These are phyloP conservation scores for Troides oblongomaculatus DNA, from an alignment of 2,888 invertebrate genomes.

Conservation along the genomic window DNA sequence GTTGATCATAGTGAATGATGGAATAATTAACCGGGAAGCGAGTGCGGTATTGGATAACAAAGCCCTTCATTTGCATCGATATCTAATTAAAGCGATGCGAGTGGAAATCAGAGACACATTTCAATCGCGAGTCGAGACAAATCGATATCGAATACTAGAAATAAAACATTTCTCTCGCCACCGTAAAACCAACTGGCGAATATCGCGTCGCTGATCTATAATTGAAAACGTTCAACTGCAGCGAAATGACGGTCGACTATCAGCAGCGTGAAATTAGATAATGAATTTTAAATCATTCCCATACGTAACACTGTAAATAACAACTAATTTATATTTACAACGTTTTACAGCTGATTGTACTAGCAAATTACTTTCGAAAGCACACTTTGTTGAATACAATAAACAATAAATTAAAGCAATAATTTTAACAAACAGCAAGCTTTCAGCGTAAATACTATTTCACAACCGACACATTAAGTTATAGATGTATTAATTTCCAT, in stretches of 20 bases:
- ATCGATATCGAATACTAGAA: constrained; percentile 44
- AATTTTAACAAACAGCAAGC: too few species aligned
- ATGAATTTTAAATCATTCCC: constrained; percentile 26
- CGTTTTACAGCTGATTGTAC: background rate
- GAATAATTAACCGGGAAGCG: constrained; percentile 46
- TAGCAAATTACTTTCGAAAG: background rate
- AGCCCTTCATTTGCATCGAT: constrained; percentile 53
- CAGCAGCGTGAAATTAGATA: constrained; percentile 28
- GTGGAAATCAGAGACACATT: constrained; percentile 31
- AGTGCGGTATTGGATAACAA: constrained; percentile 44
- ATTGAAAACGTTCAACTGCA: constrained; percentile 29
- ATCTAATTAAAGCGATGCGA: constrained; percentile 43
- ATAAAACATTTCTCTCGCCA: constrained; percentile 43
- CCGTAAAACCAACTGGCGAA: constrained; percentile 21
- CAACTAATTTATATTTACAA: constrained; percentile 3
- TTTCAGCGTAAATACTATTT: background rate
- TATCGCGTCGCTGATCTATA: constrained; percentile 28
- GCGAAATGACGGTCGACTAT: constrained; percentile 29
- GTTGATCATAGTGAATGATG: constrained; percentile 39
- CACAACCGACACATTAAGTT: too few species aligned
- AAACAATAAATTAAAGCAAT: constrained; percentile 1
- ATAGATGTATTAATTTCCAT: too few species aligned
- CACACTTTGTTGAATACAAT: background rate
- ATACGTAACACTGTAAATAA: constrained; percentile 15
- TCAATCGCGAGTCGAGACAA: constrained; percentile 38